These are phyloP conservation scores for Cirrhinus molitorella DNA, from an alignment of 2,797 vertebrate genomes.

Conservation along the genomic window DNA sequence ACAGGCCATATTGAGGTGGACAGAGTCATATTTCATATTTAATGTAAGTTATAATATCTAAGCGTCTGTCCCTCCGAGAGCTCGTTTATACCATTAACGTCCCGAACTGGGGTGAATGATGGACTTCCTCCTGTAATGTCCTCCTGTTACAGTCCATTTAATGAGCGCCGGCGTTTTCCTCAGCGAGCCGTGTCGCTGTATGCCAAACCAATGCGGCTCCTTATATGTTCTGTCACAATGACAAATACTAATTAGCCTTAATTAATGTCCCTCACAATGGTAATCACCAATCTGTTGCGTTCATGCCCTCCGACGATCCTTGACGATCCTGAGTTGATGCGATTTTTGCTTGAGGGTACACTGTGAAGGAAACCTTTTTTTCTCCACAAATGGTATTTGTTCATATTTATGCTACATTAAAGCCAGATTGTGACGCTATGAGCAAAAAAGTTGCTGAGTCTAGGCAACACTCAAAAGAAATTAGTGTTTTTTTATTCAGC, in stretches of 20 bases:
- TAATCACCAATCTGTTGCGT: conserved; percentile 70
- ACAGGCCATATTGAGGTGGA: conserved; percentile 45
- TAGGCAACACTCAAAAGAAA: not conserved
- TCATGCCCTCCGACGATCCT: not conserved
- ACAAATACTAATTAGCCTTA: conserved; percentile 74
- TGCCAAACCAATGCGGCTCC: conserved; percentile 34
- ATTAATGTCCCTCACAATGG: conserved; percentile 72
- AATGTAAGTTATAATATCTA: conserved; percentile 57
- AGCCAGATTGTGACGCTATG: not conserved
- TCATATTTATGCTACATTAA: not conserved
- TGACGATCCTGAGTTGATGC: conserved; percentile 10
- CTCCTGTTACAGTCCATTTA: conserved; percentile 75
- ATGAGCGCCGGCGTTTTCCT: conserved; percentile 77
- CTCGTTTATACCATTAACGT: conserved; percentile 60
- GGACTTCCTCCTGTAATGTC: conserved; percentile 58
- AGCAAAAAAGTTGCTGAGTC: not conserved
- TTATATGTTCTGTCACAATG: conserved; percentile 56
- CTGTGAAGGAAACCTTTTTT: not conserved
- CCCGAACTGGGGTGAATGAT: conserved; percentile 51
- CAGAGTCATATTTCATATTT: conserved; percentile 56
- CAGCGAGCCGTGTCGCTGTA: conserved; percentile 64
- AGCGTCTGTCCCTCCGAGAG: conserved; percentile 35
- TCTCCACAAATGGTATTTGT: not conserved
- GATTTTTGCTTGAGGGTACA: not conserved
- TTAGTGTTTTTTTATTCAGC: not conserved